phyloP scores from a whole-genome alignment of 2,113 vertebrate species.

The Eulemur macaco region DNA sequence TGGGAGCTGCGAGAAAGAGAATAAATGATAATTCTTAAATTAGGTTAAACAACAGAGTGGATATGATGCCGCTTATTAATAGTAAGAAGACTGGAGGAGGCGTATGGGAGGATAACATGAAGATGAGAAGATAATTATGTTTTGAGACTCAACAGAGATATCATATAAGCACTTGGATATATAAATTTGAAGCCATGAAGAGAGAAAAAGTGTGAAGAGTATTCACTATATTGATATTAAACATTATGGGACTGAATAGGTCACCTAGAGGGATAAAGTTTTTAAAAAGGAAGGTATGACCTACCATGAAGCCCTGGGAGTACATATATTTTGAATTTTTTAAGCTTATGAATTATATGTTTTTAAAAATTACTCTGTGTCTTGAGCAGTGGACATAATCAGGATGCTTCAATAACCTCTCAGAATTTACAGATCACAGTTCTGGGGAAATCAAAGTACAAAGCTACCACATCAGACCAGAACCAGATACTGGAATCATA shows the following conservation, averaged over 20 bases:
- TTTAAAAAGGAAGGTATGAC: background rate
- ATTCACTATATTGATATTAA: background rate
- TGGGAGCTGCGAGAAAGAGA: background rate
- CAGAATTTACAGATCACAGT: background rate
- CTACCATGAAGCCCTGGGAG: background rate
- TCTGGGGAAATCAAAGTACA: background rate
- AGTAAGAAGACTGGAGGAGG: background rate
- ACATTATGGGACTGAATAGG: background rate
- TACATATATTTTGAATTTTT: background rate
- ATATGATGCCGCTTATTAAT: background rate
- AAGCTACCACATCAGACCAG: background rate
- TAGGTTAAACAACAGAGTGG: background rate
- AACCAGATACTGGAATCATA: background rate
- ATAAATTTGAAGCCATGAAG: background rate
- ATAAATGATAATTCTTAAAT: background rate
- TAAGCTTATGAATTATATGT: background rate
- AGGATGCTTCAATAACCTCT: background rate
- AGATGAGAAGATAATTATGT: background rate
- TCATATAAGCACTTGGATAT: background rate
- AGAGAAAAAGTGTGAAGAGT: background rate
- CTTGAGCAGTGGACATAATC: background rate
- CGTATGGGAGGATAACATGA: background rate
- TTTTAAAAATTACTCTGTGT: background rate
- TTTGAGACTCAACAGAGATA: background rate
- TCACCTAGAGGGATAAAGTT: background rate